These are phyloP conservation scores for Climacteris rufus DNA, from an alignment of 2,113 vertebrate genomes.

Conservation along the genomic window DNA sequence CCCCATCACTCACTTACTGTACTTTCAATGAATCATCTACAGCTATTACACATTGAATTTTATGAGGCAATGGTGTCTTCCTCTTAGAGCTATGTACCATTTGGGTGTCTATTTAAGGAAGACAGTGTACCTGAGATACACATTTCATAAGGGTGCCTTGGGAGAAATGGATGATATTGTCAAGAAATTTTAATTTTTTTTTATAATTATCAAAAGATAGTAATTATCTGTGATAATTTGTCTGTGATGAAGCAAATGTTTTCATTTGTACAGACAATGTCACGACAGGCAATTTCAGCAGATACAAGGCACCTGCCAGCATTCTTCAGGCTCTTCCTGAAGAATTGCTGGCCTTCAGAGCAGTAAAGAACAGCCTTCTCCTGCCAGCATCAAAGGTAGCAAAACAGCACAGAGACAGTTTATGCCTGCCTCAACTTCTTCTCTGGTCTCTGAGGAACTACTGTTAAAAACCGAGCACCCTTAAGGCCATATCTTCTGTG, in stretches of 20 bases:
- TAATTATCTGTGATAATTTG: background rate
- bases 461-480: rapidly evolving
- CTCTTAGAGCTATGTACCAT: background rate
- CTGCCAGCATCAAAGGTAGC: background rate
- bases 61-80: rapidly evolving
- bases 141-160: background rate
- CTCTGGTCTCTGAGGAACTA: background rate
- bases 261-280: background rate
- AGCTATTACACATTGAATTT: background rate
- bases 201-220: background rate
- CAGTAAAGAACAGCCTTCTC: rapidly evolving
- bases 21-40: background rate
- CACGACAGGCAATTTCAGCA: background rate
- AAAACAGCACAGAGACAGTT: rapidly evolving
- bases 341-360: rapidly evolving
- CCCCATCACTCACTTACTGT: background rate
- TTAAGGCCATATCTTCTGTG: rapidly evolving
- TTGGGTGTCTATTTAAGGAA: background rate
- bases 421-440: rapidly evolving
- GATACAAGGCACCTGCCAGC: background rate
- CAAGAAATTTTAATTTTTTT: background rate
- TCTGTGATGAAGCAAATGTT: background rate
- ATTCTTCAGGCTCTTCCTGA: background rate
- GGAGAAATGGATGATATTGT: background rate
- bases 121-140: background rate